Evolutionary conservation across 2,888 invertebrate species (phyloP), one percentile per base, ranked within the genome.

Genomic region (Tanaodytes sp.): DNA sequence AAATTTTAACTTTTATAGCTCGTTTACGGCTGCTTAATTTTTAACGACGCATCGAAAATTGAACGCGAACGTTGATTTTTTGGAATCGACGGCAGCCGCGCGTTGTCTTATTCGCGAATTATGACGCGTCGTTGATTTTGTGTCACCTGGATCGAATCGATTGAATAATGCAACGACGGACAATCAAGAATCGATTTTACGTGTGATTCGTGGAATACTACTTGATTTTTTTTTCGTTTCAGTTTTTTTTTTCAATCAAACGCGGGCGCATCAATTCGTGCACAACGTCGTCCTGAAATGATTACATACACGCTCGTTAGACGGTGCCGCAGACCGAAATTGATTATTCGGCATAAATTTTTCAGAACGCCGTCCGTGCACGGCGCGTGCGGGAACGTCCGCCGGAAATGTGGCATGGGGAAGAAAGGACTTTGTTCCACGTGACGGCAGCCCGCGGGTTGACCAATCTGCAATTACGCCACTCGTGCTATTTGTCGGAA

Each of bases 311-410:
- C 48, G 64, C 58, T 58, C 59, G 58, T 69, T 66, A 71, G 66
- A 70, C 59, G 57, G 63, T 64, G 65, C 66, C 66, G 52, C 57
- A 67, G 73, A 70, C 70, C 70, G 63, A 62, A 72, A 77, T 77
- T 75, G 74, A 75, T 75, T 76, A 72, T 72, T 72, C 49, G 51
- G 39, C 55, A 73, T 77, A 69, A 75, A 78, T 77, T 73, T 76
- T 77, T 77, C 65, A 76, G 67, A 62, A 73, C 67, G 61, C 68
- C 65, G 70, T 61, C 67, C 67, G 64, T 58, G 55, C 62, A 59
- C 51, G 62, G 63, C 62, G 57, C 68, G 65, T 67, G 63, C 63
- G 69, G 54, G 71, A 54, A 65, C 64, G 64, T 65, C 64, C 64
- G 70, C 59, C 70, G 70, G 70, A 70, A 70, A 63, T 63, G 27